Evolutionary conservation across 2,888 invertebrate species (phyloP), one percentile per base, ranked within the genome.

Genomic region (Drosophila robusta): DNA sequence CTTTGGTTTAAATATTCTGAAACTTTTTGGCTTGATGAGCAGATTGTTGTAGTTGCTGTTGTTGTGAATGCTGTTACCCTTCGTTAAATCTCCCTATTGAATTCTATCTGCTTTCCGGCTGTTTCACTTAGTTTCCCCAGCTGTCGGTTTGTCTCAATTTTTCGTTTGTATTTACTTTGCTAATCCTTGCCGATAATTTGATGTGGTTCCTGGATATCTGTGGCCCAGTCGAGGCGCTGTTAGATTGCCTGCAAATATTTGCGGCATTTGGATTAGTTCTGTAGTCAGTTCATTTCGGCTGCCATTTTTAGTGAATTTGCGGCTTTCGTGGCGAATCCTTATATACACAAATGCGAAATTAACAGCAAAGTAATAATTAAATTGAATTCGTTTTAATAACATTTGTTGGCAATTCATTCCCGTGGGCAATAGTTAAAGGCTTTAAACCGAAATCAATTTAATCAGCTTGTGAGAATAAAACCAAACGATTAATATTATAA

Each of bases 131-230:
- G 26, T 50, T 60, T 62, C 14, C 26, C 39, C 50, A 54, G 51
- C 69, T 56, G 55, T 38, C 56, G 22, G 45, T 45, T 45, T 57
- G 38, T 63, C 55, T 62, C 52, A 62, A 61, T 77, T 68, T 63
- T 81, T 68, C 61, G 78, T 71, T 66, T 63, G 67, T 78, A 68
- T 78, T 81, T 71, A 52, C 63, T 74, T 62, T 69, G 50, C 71
- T 68, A 78, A 78, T 78, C 71, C 78, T 64, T 60, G 68, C 58
- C 58, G 61, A 71, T 78, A 71, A 79, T 78, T 81, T 79, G 42
- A 34, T 69, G 73, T 66, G 56, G 61, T 63, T 64, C 54, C 22
- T n/a, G 42, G 29, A 38, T 34, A 12, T 45, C 44, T 58, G 36
- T 46, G 47, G 64, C 38, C 34, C 42, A 36, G 41, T 14, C 18